These are phyloP conservation scores for Philereme transversata DNA, from an alignment of 2,888 invertebrate genomes.

Conservation along the genomic window DNA sequence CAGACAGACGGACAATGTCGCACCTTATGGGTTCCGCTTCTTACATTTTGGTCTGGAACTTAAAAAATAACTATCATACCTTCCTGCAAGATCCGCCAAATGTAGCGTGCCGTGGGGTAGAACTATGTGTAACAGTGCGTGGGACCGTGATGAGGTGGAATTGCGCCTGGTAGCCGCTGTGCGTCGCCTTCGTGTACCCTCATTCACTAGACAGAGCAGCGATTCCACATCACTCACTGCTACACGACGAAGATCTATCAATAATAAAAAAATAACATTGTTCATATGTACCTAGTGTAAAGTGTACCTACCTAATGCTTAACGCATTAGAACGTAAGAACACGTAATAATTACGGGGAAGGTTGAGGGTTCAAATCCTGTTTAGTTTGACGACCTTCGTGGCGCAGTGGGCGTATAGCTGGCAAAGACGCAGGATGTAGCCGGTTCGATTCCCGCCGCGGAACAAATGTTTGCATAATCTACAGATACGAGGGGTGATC, in stretches of 20 bases:
- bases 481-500: no score
- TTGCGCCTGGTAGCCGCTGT: constrained; percentile 90
- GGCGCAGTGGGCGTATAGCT: no score
- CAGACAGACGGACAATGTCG: no score
- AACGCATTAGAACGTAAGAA: no score
- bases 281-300: no score
- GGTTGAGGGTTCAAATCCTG: no score
- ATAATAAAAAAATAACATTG: background rate
- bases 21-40: background rate
- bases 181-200: constrained; percentile 85
- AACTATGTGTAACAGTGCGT: constrained; percentile 88
- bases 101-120: constrained; percentile 85
- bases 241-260: constrained; percentile 86
- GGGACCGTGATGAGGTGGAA: constrained; percentile 88
- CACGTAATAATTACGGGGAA: no score
- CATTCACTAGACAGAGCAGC: constrained; percentile 83
- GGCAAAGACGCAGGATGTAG: no score
- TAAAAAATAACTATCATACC: constrained; percentile 33
- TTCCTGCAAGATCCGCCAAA: constrained; percentile 78
- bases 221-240: constrained; percentile 81
- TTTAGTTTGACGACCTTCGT: no score
- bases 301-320: no score
- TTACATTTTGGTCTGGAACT: background rate
- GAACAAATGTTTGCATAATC: no score
- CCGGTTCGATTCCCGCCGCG: no score